Evolutionary conservation across 30 jellyfish, hydroid and myxozoan genomes (phyloP), one percentile per base, ranked within the genome.

Genomic region (Aurelia aurita complex sp. Pacific): DNA sequence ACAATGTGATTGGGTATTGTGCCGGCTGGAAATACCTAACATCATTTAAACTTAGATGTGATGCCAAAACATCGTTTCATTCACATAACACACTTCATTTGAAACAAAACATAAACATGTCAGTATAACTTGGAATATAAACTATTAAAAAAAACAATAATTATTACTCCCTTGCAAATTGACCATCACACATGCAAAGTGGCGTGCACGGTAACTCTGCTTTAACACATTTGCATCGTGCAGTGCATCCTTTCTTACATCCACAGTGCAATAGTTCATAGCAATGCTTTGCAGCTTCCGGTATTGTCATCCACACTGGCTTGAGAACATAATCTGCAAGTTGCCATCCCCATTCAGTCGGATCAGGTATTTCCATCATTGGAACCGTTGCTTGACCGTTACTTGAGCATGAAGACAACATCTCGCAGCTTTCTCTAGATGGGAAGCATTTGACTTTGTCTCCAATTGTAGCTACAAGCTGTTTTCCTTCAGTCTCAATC

Each of bases 211-310:
- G 68, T 9, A 59, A 59, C 68, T 59, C 68, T 59, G 13, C 68
- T 15, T 59, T 59, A 23, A 23, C 59, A 67, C 81, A 75, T 55
- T 75, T 75, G 76, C 80, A 75, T 51, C 85, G 46, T 1, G 50
- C 23, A 75, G 75, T 10, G 65, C 85, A 75, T 50, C 85, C 85
- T 19, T 75, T 75, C 85, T 50, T 75, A 54, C 85, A 75, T 51
- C 85, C 85, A 55, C 29, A 23, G 29, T 23, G 29, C 29, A 23
- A 55, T 54, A 75, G 80, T 33, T 75, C 85, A 43, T 54, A 43
- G 75, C 85, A 75, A 55, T 50, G 70, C n/a, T 75, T 55, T 46
- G 76, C 65, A 46, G 85, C 85, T 55, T 75, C 80, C 52, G 85
- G 76, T 55, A 75, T 33, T 18, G 85, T 19, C 65, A 54, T 51